A percentile compares a stretch with the other conserved stretches of the same genome.
Conservation (phyloP, 2,797 vertebrate genomes). For the Leucoraja ocellata region DNA sequence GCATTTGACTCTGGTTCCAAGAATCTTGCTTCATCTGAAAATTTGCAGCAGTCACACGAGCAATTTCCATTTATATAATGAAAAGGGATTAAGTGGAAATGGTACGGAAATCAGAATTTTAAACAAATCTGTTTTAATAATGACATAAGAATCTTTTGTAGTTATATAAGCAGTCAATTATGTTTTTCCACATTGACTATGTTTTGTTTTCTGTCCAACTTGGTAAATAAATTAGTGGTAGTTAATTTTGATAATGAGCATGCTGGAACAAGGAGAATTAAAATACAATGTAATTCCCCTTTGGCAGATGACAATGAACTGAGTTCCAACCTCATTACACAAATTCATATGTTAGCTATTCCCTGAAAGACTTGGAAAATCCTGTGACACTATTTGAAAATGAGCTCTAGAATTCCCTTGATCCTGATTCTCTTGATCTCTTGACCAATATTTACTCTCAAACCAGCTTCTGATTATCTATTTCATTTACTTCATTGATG, state of each 20-base stretch:
- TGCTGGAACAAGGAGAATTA: background rate
- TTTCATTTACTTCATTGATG: too few species aligned
- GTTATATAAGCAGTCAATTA: background rate
- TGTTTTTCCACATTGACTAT: background rate
- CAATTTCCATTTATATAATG: background rate
- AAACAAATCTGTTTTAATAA: background rate
- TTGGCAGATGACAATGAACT: background rate
- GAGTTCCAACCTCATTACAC: background rate
- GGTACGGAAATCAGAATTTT: background rate
- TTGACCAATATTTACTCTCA: too few species aligned
- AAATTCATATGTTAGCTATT: background rate
- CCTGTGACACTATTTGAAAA: background rate
- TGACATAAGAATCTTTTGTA: background rate
- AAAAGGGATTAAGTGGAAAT: background rate
- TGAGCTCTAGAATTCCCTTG: too few species aligned
- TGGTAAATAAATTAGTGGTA: background rate
- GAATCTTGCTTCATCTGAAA: slow-evolving; percentile 6
- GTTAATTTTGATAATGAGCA: background rate
- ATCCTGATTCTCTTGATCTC: too few species aligned
- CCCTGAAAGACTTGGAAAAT: background rate
- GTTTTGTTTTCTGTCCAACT: slow-evolving; percentile 1
- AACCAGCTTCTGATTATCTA: too few species aligned
- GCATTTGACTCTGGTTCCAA: background rate
- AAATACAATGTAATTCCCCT: background rate
- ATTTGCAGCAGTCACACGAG: background rate